These are phyloP conservation scores for Chlorospingus flavigularis DNA, from an alignment of 2,797 vertebrate genomes.

Conservation along the genomic window DNA sequence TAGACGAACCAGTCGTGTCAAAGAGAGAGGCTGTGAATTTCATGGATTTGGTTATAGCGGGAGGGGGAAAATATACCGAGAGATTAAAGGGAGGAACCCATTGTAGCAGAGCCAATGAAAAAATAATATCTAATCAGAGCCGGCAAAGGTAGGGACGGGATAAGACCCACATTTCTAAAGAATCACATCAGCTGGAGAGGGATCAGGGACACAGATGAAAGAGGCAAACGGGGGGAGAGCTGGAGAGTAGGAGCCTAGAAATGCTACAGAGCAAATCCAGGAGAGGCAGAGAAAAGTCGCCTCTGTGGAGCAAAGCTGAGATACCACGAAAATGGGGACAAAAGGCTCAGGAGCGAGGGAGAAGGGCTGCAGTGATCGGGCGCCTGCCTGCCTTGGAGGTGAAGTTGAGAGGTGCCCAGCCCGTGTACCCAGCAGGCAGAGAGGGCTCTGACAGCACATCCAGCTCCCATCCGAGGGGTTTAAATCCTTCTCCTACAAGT, in stretches of 20 bases:
- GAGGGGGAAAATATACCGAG: conserved; percentile 44
- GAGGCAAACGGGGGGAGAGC: conserved; percentile 5
- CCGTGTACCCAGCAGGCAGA: neutral
- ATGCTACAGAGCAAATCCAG: conserved; percentile 2
- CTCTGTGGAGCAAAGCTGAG: conserved; percentile 24
- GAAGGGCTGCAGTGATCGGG: neutral
- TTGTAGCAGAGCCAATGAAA: conserved; percentile 69
- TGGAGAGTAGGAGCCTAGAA: neutral
- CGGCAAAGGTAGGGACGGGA: conserved; percentile 39
- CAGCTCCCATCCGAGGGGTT: neutral
- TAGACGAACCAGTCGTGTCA: conserved; percentile 80
- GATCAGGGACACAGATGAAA: conserved; percentile 30
- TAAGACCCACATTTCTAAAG: conserved; percentile 52
- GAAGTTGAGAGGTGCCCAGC: neutral
- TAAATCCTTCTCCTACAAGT: neutral
- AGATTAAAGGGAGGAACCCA: conserved; percentile 64
- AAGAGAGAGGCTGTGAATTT: conserved; percentile 70
- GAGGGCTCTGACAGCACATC: neutral
- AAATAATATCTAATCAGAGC: conserved; percentile 64
- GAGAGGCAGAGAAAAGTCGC: conserved; percentile 31
- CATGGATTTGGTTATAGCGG: conserved; percentile 69
- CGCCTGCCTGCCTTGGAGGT: neutral
- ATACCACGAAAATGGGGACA: conserved; percentile 37
- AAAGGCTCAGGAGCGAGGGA: conserved; percentile 5
- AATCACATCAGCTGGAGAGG: conserved; percentile 34